Base-by-base conservation (phyloP, 2,888 invertebrate species). In the Lissonota sp. region DNA sequence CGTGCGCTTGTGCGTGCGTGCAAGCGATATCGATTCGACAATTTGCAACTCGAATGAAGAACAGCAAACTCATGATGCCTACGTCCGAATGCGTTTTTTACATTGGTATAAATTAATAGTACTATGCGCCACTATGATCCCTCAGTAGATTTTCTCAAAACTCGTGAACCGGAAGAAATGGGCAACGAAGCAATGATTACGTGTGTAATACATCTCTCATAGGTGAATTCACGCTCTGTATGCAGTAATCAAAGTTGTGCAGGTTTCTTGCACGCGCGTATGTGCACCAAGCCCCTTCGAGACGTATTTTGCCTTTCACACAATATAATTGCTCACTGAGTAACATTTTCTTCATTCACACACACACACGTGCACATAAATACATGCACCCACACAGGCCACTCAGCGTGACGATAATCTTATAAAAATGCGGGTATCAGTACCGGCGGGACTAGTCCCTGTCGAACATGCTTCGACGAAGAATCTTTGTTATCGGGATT, bases 161-260 rank as follows among this genome's bases (percentile, higher is more conserved):
- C 57, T 72, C 80, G 77, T 66, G 79, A 80, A 84, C 84, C 84
- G 87, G 86, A 86, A 84, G 83, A 78, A 84, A 85, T 84, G 87
- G 80, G 84, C 83, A 83, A 83, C 87, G 85, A 82, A 69, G 78
- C 87, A 87, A 87, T 88, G 85, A 89, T 89, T 86, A 86, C 85
- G 83, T 84, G 86, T 86, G 83, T 85, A 85, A 87, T 87, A 86
- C 88, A 87, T 86, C 85, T 3, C 26, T 26, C 86, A 87, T 85
- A 86, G 87, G 83, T 86, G 86, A 86, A 91, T 92, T 92, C 92
- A 92, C 92, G 92, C 91, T 92, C 92, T 92, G 91, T 90, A 92
- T 91, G 90, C 80, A 87, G 88, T 90, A 91, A 91, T 85, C 79
- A 79, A 66, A 77, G 78, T 85, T 51, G 58, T 66, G 40, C n/a